Conservation (phyloP, 2,113 vertebrate genomes). For the Gadus chalcogrammus region DNA sequence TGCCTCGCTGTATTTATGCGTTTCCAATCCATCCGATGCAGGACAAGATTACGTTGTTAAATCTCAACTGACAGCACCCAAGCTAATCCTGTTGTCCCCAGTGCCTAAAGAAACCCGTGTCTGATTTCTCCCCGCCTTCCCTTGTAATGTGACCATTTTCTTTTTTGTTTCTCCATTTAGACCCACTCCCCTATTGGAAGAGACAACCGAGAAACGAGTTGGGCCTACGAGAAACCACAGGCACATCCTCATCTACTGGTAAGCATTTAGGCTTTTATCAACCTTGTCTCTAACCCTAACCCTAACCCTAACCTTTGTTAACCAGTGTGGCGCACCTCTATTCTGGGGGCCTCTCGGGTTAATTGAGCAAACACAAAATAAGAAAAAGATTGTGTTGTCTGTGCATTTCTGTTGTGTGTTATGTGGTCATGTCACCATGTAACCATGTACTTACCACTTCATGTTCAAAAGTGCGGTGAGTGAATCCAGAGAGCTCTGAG, state of each 20-base stretch:
- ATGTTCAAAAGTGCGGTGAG: too few relatives aligned
- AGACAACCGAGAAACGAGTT: constrained; percentile 68
- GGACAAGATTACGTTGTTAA: constrained; percentile 51
- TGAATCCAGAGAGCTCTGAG: too few relatives aligned
- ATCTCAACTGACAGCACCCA: constrained; percentile 54
- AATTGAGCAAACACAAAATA: too few relatives aligned
- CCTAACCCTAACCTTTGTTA: too few relatives aligned
- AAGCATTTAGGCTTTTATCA: constrained; percentile 65
- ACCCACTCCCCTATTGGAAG: constrained; percentile 63
- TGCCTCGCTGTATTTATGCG: constrained; percentile 19
- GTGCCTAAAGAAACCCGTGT: constrained; percentile 50
- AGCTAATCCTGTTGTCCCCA: constrained; percentile 50
- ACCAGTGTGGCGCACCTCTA: too few relatives aligned
- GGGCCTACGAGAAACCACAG: constrained; percentile 60
- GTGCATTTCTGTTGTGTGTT: too few relatives aligned
- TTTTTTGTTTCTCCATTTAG: constrained; percentile 53
- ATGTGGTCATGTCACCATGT: too few relatives aligned
- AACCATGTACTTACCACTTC: too few relatives aligned
- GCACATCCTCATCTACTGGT: constrained; percentile 64
- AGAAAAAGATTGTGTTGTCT: too few relatives aligned
- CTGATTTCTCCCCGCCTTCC: background rate
- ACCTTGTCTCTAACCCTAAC: constrained; percentile 13
- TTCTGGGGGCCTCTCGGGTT: too few relatives aligned
- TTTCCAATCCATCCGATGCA: constrained; percentile 57
- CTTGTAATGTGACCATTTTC: constrained; percentile 44